A percentile compares a stretch with the other conserved stretches of the same genome.
phyloP scores from a whole-genome alignment of 1,140 invertebrate genomes.

The Orchestia grillus region DNA sequence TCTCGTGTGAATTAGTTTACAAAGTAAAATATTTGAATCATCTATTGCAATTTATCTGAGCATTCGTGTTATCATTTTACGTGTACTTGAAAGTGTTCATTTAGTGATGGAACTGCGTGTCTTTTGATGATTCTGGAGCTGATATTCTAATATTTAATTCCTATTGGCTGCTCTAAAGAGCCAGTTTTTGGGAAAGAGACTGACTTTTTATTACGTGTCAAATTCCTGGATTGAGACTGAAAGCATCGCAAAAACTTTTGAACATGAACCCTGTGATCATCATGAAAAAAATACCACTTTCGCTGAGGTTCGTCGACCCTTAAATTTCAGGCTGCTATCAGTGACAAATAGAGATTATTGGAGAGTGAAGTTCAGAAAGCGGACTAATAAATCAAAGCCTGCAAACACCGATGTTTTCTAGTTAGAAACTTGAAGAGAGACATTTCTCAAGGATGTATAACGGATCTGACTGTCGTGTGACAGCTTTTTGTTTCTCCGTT shows the following conservation, averaged over 20 bases:
- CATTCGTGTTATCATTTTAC: no score
- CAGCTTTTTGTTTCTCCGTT: background rate
- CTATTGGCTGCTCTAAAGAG: no score
- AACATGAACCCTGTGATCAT: background rate
- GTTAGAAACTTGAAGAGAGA: background rate
- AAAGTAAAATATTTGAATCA: no score
- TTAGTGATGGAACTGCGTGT: no score
- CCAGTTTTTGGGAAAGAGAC: background rate
- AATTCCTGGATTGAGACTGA: background rate
- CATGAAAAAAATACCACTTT: background rate
- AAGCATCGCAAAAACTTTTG: background rate
- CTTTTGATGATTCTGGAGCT: no score
- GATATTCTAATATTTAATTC: no score
- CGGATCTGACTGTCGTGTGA: background rate
- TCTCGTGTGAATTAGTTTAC: no score
- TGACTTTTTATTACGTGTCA: background rate
- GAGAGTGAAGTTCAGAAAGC: background rate
- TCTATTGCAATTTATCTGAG: no score
- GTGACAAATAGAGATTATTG: no score
- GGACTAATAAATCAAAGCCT: background rate
- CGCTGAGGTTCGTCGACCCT: background rate
- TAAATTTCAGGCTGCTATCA: background rate
- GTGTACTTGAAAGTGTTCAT: no score
- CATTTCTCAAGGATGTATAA: constrained; percentile 1
- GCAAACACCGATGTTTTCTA: background rate